phyloP scores from a whole-genome alignment of 2,888 invertebrate genomes.

The Cantharis flavilabris region DNA sequence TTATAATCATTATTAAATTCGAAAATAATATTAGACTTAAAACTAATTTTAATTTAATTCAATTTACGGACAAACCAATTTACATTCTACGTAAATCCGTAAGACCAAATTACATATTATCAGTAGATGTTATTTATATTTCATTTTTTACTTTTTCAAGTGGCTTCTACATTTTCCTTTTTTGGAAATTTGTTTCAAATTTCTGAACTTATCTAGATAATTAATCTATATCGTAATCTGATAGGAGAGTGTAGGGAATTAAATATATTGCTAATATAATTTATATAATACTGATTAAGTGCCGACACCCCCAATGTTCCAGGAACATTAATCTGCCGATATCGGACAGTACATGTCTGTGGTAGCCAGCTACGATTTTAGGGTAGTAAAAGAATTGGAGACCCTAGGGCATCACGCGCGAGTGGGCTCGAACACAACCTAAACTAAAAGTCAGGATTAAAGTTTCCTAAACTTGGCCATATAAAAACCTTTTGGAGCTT shows the following conservation, averaged over 20 bases:
- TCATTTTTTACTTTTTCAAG: no score
- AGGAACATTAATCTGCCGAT: conserved; percentile 33
- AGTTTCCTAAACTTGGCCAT: neutral
- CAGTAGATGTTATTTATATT: no score
- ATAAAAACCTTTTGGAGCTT: neutral
- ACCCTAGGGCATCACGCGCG: conserved; percentile 14
- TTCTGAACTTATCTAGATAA: neutral
- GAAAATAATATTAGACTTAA: no score
- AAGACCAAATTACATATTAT: no score
- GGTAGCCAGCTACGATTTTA: conserved; percentile 4
- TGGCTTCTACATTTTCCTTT: no score
- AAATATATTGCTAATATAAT: conserved; percentile 22
- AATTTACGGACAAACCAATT: no score
- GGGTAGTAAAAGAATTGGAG: conserved; percentile 16
- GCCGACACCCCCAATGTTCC: conserved; percentile 31
- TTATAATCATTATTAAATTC: no score
- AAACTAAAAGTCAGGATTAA: conserved; percentile 7
- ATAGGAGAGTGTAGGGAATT: conserved; percentile 12
- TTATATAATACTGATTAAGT: conserved; percentile 32
- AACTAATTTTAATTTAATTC: no score
- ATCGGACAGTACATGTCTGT: conserved; percentile 18
- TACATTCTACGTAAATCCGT: no score
- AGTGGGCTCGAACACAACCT: neutral
- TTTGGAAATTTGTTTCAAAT: no score
- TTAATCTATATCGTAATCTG: conserved; percentile 12